Percentiles rank a stretch among this genome's conserved stretches.
Evolutionary conservation across 2,113 vertebrate species (phyloP).

Genomic region (Rhea americana): DNA sequence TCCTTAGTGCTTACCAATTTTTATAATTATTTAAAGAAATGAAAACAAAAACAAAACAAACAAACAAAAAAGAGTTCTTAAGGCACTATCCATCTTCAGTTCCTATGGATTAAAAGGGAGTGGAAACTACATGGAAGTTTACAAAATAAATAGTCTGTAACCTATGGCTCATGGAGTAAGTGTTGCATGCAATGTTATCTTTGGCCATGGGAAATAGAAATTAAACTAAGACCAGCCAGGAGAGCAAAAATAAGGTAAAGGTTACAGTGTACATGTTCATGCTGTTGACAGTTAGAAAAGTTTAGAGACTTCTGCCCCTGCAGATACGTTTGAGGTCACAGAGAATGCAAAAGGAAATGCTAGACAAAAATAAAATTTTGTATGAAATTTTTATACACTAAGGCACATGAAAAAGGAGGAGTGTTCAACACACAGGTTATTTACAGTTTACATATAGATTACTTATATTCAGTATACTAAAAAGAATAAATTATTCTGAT

Average conservation of each 20-base stretch:
- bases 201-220: not conserved
- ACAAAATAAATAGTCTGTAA: not conserved
- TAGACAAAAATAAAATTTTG: not conserved
- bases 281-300: not conserved
- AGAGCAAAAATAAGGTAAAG: not conserved
- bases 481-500: not conserved
- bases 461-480: not conserved
- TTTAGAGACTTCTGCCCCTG: not conserved
- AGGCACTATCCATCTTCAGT: not conserved
- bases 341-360: not conserved
- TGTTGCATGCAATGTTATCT: not conserved
- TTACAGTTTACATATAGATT: not conserved
- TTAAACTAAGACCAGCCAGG: not conserved
- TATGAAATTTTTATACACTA: not conserved
- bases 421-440: not conserved
- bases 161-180: not conserved
- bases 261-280: not conserved
- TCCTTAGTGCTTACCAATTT: fast-evolving
- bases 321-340: not conserved
- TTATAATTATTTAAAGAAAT: not conserved
- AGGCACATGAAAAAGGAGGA: not conserved
- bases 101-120: not conserved
- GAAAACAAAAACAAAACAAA: no score
- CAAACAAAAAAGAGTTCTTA: not conserved
- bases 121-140: not conserved